Evolutionary conservation across 53 echinoderm and acorn worm species (phyloP), one percentile per base, ranked within the genome.

Genomic region (Glandiceps talaboti): DNA sequence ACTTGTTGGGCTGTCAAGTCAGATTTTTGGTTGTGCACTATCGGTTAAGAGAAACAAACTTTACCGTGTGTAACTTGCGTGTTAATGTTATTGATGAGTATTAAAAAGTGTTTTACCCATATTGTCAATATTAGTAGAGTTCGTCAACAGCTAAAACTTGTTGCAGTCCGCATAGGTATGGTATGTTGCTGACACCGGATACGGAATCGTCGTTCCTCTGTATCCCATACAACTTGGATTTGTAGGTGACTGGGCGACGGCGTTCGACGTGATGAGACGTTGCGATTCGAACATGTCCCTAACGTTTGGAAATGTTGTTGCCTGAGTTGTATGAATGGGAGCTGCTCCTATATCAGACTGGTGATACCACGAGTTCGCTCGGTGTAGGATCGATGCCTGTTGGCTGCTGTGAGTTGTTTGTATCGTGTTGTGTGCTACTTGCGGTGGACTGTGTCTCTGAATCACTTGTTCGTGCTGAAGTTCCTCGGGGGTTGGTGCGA

Each of bases 401-500:
- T 79, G 81, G 26, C 84, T 64, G 31, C 84, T 87, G 73, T 79
- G 84, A 29, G 73, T 84, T 0, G 84, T 76, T 72, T 79, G 84
- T 33, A 81, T 74, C 79, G 81, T 85, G 33, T 87, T 85, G 30
- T 87, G 86, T 29, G 93, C 85, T 74, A 90, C 96, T 75, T 93
- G 97, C 32, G 97, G 93, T 32, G 97, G 93, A 82, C 97, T 97
- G 27, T 91, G 93, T 14, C 97, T 87, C 33, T 91, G 97, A 74
- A 83, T 91, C 75, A 97, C 79, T 75, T 90, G 93, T 64, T 97
- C 91, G 1, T 89, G 91, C 25, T 94, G 94, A 31, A 97, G 87
- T 80, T 97, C 97, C 31, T 97, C 97, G 1, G 97, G 97, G 30
- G 97, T 97, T 0, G 93, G 90, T 0, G 93, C 97, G 28, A 97